Conservation (phyloP, 2,888 invertebrate genomes). For the Malthinus flaveolus region DNA sequence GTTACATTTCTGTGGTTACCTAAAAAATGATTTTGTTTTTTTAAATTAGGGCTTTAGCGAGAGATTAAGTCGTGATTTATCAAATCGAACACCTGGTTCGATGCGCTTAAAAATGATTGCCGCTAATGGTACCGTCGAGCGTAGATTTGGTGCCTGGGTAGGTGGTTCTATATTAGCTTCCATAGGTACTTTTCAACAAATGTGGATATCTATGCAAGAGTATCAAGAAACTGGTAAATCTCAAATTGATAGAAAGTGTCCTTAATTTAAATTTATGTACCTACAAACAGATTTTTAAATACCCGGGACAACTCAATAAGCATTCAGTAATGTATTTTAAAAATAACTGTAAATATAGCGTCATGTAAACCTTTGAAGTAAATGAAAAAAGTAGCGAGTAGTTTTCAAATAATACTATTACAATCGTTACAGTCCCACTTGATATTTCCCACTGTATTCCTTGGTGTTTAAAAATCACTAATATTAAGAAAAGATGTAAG, state of each 20-base stretch:
- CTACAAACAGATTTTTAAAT: slow-evolving; percentile 24
- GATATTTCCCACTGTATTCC: too few species aligned
- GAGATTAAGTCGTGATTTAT: slow-evolving; percentile 84
- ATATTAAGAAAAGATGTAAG: too few species aligned
- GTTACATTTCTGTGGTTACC: too few species aligned
- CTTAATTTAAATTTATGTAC: slow-evolving; percentile 55
- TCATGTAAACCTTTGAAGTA: too few species aligned
- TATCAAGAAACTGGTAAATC: slow-evolving; percentile 97
- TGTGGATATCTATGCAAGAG: slow-evolving; percentile 99
- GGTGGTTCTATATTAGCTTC: slow-evolving; percentile 98
- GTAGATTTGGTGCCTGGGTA: slow-evolving; percentile 97
- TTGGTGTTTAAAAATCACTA: too few species aligned
- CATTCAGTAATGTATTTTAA: too few species aligned
- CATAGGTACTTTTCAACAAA: slow-evolving; percentile 98
- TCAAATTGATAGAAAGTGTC: slow-evolving; percentile 95
- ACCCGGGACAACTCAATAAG: too few species aligned
- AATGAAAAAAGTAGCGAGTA: too few species aligned
- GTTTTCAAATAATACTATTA: too few species aligned
- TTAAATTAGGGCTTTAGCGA: slow-evolving; percentile 83
- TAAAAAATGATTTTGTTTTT: not conserved
- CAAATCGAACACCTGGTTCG: slow-evolving; percentile 86
- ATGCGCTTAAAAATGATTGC: slow-evolving; percentile 94
- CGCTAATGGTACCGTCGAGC: slow-evolving; percentile 86
- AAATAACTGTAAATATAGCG: too few species aligned
- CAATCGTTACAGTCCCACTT: too few species aligned